Base-by-base conservation (phyloP, 92 coral and sea anemone species). In the Heteractis magnifica region DNA sequence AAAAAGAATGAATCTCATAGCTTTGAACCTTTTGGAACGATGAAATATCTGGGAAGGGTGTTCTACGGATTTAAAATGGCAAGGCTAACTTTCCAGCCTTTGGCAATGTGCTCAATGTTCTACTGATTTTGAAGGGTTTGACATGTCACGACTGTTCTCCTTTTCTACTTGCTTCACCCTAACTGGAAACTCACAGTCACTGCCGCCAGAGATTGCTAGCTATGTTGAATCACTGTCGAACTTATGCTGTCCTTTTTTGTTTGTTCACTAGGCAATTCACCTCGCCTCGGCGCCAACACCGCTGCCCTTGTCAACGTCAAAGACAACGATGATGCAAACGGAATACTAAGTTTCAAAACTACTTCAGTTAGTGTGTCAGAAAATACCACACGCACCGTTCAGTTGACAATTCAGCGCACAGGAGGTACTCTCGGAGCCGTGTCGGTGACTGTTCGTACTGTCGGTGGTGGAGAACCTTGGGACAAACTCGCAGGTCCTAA, bases 391-490 rank as follows among this genome's bases (percentile, higher is more conserved):
- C 94, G 94, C 52, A 82, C 75, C 19, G 95, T 96, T 51, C 83
- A 88, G 72, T 81, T 96, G 49, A 88, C 81, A 56, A 83, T 96
- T 71, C 94, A 83, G 50, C 95, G 99, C 15, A 93, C 95, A 71
- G 89, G 86, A 56, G 99, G 99, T 6, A 96, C 99, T 21, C 79
- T 92, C 72, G 99, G 99, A 55, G 84, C 50, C n/a, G 97, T 96
- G 62, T 82, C 94, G 20, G 99, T 94, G 80, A 85, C 88, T 53
- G 99, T 96, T 51, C 88, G 99, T 83, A 87, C 93, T 8, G 92
- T 96, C 10, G 99, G 99, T 64, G 99, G 99, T 18, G 99, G 98
- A 8, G 99, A 96, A 84, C 64, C 90, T 0, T 96, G 98, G 98
- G 87, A 76, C 80, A 16, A 79, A 49, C 53, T 34, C 10, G 89